Conservation (phyloP, 1,140 invertebrate species). For the Arion vulgaris region DNA sequence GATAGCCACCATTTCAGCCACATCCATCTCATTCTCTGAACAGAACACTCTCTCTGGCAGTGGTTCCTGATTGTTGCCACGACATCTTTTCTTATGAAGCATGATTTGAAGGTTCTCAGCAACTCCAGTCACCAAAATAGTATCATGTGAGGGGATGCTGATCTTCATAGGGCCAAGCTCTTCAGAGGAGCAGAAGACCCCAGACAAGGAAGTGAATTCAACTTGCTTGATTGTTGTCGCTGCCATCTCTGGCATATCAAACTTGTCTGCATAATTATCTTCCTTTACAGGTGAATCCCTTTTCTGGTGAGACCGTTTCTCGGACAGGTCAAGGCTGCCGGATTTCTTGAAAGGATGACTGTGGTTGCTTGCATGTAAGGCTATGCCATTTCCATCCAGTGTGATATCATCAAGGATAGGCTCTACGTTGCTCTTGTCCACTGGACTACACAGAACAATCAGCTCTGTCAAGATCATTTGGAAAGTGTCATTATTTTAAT, state of each 20-base stretch:
- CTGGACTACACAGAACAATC: conserved; percentile 64
- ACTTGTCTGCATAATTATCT: conserved; percentile 37
- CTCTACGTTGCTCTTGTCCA: conserved; percentile 53
- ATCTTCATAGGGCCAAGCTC: conserved; percentile 59
- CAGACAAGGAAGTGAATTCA: conserved; percentile 58
- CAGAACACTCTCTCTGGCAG: conserved; percentile 53
- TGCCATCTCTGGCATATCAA: conserved; percentile 34
- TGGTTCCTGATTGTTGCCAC: conserved; percentile 36
- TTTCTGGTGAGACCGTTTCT: conserved; percentile 21
- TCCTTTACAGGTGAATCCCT: conserved; percentile 38
- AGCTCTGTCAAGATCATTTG: conserved; percentile 53
- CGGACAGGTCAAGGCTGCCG: conserved; percentile 21
- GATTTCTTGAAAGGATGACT: conserved; percentile 28
- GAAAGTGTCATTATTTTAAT: too few species aligned
- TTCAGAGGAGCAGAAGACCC: conserved; percentile 54
- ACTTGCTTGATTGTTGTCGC: conserved; percentile 57
- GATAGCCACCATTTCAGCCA: conserved; percentile 51
- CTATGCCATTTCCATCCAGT: conserved; percentile 9
- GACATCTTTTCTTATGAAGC: conserved; percentile 51
- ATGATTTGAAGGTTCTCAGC: conserved; percentile 53
- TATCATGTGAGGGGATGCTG: conserved; percentile 60
- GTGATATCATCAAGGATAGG: conserved; percentile 38
- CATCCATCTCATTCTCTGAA: conserved; percentile 58
- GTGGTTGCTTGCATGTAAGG: conserved; percentile 12
- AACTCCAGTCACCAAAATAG: conserved; percentile 59